Conservation (phyloP, 2,113 vertebrate genomes). For the Ceyx cyanopectus region DNA sequence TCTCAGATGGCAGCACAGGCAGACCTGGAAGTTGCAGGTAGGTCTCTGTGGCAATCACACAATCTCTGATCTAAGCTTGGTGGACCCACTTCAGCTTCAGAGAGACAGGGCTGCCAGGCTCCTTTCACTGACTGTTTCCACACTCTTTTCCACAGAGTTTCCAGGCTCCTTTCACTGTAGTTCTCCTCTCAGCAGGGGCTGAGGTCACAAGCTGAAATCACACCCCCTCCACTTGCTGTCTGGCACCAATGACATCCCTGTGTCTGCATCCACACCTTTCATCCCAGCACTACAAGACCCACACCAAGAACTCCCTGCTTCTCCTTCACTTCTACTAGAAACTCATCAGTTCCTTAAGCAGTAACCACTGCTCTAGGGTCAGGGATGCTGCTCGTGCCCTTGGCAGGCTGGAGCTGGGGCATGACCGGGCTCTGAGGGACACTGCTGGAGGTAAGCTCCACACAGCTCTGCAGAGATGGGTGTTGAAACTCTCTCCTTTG, state of each 20-base stretch:
- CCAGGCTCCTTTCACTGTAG: background rate
- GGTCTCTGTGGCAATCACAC: background rate
- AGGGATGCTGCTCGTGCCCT: rapidly evolving
- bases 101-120: background rate
- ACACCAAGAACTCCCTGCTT: background rate
- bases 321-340: background rate
- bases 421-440: background rate
- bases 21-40: background rate
- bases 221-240: rapidly evolving
- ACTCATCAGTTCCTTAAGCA: rapidly evolving
- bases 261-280: background rate
- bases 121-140: background rate
- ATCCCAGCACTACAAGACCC: background rate
- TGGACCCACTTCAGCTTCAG: background rate
- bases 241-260: background rate
- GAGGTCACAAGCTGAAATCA: background rate
- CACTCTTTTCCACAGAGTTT: background rate
- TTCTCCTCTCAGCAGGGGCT: background rate
- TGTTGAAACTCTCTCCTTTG: background rate
- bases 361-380: background rate
- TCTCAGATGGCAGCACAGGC: background rate
- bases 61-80: background rate
- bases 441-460: background rate
- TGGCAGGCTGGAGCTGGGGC: background rate
- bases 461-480: background rate